Base-by-base conservation (phyloP, 1,140 invertebrate species). In the Bicyclus anynana region DNA sequence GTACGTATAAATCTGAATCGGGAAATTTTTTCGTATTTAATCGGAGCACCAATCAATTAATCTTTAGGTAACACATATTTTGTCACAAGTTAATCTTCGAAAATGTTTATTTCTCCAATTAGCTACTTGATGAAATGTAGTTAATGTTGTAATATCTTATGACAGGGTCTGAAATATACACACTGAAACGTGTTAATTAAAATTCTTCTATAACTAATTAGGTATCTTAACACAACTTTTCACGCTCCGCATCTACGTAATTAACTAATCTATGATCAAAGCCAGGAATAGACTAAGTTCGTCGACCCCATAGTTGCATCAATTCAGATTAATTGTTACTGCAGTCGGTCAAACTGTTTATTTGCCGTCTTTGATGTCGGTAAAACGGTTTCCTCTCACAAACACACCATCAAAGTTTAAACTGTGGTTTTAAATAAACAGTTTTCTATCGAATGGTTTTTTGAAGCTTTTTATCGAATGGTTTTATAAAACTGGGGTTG, bases 261-360 rank as follows among this genome's bases (percentile, higher is more conserved):
- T 56, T 49, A 56, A 23, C 17, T 65, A 65, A 52, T 70, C 69
- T 76, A 53, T 72, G 72, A 58, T 37, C 57, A 57, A 6, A 13
- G 29, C 67, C 67, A 73, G 69, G 72, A 77, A 77, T 77, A 75
- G 64, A 60, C 60, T 29, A 53, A 40, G 78, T 59, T 62, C 78
- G 52, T 61, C 53, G 73, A 73, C 73, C 75, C n/a, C 53, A 56
- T 51, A 66, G 77, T 78, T 81, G 72, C 76, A 81, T 77, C 71
- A 74, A 73, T 77, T 75, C 53, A 53, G 56, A 59, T 72, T 78
- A 77, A 82, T 82, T 76, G 72, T 77, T 69, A 89, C 90, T 65
- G 89, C 90, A 59, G 62, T 76, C 38, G 75, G 52, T 63, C 79
- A 79, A 69, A 67, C 58, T 52, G 71, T 77, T 62, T 75, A 76